These are phyloP conservation scores for Drosophila bunnanda DNA, from an alignment of 2,888 invertebrate species.

Conservation along the genomic window DNA sequence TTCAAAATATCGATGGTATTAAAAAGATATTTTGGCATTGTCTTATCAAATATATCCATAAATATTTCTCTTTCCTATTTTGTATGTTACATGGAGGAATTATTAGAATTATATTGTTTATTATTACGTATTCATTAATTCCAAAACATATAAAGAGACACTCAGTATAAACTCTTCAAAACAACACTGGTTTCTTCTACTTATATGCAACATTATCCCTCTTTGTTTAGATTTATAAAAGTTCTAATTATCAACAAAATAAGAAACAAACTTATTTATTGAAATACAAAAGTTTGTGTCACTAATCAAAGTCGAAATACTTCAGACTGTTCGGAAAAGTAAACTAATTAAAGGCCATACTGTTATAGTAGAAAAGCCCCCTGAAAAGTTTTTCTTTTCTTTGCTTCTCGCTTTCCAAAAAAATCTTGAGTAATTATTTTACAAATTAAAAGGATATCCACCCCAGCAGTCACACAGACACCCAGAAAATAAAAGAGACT, in stretches of 20 bases:
- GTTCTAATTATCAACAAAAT: neutral
- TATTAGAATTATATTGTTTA: too few relatives aligned
- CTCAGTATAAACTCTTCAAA: too few relatives aligned
- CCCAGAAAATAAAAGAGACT: conserved; percentile 4
- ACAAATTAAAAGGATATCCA: conserved; percentile 20
- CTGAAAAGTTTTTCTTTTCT: neutral
- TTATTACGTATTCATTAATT: too few relatives aligned
- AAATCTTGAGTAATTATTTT: conserved; percentile 22
- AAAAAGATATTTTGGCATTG: too few relatives aligned
- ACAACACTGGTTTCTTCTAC: neutral
- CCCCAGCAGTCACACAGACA: neutral
- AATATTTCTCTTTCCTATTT: too few relatives aligned
- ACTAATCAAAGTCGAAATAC: conserved; percentile 2
- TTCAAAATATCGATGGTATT: too few relatives aligned
- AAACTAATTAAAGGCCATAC: conserved; percentile 20
- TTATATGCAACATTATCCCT: neutral
- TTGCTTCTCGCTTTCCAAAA: neutral
- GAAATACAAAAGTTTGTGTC: conserved; percentile 4
- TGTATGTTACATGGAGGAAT: too few relatives aligned
- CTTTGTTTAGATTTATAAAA: neutral
- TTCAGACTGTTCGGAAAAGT: neutral
- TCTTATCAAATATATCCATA: too few relatives aligned
- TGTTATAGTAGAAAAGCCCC: conserved; percentile 1
- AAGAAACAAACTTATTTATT: neutral
- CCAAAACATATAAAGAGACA: too few relatives aligned